These are phyloP conservation scores for Eurystomus gularis DNA, from an alignment of 2,113 vertebrate genomes.

Conservation along the genomic window DNA sequence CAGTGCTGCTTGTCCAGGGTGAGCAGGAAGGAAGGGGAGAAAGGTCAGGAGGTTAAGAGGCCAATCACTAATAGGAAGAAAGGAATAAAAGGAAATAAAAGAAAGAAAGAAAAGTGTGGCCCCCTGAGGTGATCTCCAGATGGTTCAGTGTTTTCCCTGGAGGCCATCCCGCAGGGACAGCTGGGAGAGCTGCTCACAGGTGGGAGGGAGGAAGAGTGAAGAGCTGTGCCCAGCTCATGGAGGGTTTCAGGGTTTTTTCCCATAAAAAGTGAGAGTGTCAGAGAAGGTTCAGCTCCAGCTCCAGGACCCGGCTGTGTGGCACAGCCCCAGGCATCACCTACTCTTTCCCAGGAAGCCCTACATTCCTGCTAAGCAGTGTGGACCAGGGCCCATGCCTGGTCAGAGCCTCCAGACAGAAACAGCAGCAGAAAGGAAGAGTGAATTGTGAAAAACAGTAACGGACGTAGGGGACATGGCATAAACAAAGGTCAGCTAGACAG, in stretches of 20 bases:
- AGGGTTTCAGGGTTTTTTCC: background rate
- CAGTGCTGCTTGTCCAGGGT: background rate
- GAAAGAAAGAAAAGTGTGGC: background rate
- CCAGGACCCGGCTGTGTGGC: background rate
- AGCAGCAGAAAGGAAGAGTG: background rate
- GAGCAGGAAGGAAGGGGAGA: background rate
- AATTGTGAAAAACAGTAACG: background rate
- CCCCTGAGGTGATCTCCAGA: background rate
- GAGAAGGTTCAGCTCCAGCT: background rate
- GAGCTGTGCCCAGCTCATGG: background rate
- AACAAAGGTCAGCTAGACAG: background rate
- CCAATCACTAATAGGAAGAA: background rate
- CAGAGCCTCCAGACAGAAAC: background rate
- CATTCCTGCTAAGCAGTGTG: background rate
- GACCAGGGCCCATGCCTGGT: too few species aligned
- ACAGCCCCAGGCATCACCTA: rapidly evolving
- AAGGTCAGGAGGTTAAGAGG: background rate
- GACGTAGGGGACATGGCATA: background rate
- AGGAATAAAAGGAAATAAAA: background rate
- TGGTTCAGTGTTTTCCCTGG: background rate
- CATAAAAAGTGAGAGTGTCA: background rate
- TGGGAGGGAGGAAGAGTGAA: background rate
- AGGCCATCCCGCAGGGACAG: background rate
- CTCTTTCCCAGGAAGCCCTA: background rate
- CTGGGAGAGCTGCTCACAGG: background rate